Base-by-base conservation (phyloP, 2,113 vertebrate species). In the Grammomys surdaster region DNA sequence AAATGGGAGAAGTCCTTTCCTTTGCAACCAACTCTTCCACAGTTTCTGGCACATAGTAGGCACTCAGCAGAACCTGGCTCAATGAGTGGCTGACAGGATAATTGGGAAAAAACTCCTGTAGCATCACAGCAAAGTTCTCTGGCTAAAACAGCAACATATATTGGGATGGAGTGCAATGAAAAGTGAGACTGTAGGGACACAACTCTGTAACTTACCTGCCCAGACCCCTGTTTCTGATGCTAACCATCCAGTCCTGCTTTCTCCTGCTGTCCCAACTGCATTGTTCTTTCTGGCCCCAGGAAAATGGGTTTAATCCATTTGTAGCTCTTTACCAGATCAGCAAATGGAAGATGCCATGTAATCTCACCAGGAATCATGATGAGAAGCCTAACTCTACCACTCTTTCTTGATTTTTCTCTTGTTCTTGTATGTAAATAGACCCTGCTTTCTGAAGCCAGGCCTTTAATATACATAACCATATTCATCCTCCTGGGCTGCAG, bases 331-430 rank as follows among this genome's bases (percentile, higher is more conserved):
- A 19, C 36, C 28, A 84, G n/a, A 46, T 40, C 65, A 69, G 75
- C 69, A 92, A 89, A 88, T 5, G 48, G 26, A 31, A 86, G 31
- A 46, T 3, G 11, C 58, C 43, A 9, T 69, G 31, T 69, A 36
- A 69, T 36, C 67, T 33, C 67, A 36, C 67, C n/a, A 31, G 54
- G 54, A 58, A 16, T 16, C 19, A n/a, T 6, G 0, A 43, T 11
- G 16, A 81, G 60, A 89, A 36, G 67, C 26, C 14, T 16, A 43
- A 28, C 46, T 77, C 13, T 6, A 31, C 26, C 60, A 80, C 60
- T n/a, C 22, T 60, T n/a, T 80, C 90, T 86, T 56, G 88, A 87
- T 91, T 78, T 91, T 91, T 70, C 88, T 84, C 87, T 85, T 88
- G 88, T 93, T 84, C 60, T 81, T 69, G 63, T 12, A 1, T 76